Percentiles rank a stretch among this genome's conserved stretches.
Conservation (phyloP, 2,888 invertebrate species). For the Luffia ferchaultella region DNA sequence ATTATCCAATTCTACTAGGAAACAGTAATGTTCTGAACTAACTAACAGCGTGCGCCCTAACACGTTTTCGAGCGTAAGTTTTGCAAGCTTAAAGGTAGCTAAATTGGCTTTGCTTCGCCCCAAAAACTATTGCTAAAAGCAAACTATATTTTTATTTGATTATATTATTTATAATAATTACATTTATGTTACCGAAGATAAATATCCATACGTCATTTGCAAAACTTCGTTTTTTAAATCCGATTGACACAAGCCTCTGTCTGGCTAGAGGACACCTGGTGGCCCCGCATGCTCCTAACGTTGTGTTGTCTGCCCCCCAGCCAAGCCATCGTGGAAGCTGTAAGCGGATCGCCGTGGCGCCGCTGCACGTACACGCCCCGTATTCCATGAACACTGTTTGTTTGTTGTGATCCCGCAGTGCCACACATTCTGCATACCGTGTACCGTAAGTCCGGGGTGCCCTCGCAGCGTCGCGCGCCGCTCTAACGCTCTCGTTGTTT, state of each 20-base stretch:
- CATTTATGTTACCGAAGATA: no score
- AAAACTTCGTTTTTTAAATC: conserved; percentile 31
- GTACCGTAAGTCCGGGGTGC: conserved; percentile 50
- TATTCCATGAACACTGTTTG: conserved; percentile 64
- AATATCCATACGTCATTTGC: no score
- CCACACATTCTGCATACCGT: conserved; percentile 51
- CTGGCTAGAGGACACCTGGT: conserved; percentile 12
- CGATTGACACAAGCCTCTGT: no score
- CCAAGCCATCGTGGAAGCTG: conserved; percentile 57
- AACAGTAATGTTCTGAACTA: background rate
- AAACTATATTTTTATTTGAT: no score
- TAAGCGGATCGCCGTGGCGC: conserved; percentile 36
- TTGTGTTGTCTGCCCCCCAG: conserved; percentile 54
- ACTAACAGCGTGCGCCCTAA: background rate
- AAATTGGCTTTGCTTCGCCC: conserved; percentile 1
- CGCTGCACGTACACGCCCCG: conserved; percentile 52
- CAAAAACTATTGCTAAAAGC: no score
- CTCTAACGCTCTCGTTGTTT: conserved; percentile 60
- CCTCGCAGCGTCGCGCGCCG: conserved; percentile 36
- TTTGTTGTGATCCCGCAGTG: conserved; percentile 65
- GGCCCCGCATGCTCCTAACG: background rate
- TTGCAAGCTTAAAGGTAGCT: conserved; percentile 38
- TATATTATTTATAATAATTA: no score
- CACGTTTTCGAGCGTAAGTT: conserved; percentile 24
- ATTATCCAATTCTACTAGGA: background rate